Evolutionary conservation across 2,888 invertebrate species (phyloP).

Genomic region (Oscheius sp.): DNA sequence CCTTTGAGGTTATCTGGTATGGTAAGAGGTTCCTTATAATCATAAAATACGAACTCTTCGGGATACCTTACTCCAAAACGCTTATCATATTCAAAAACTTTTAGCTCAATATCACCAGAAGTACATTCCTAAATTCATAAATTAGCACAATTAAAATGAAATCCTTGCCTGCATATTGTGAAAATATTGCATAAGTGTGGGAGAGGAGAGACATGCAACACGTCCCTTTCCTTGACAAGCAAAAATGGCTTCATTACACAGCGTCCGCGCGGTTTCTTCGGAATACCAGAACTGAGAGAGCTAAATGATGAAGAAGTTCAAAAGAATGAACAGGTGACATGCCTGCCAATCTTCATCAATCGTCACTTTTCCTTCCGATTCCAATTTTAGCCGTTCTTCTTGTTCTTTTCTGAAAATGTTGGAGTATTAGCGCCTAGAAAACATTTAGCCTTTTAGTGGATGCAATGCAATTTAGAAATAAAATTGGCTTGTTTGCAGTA

Average conservation of each 20-base stretch:
- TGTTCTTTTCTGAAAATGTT: conserved; percentile 22
- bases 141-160: not conserved
- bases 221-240: conserved; percentile 32
- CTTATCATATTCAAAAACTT: conserved; percentile 82
- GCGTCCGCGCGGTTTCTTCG: conserved; percentile 78
- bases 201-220: conserved; percentile 52
- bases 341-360: conserved; percentile 60
- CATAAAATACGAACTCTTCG: conserved; percentile 84
- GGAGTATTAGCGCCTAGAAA: too few relatives aligned
- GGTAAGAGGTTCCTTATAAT: conserved; percentile 80
- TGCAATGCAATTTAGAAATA: too few relatives aligned
- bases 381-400: conserved; percentile 21
- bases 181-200: conserved; percentile 51
- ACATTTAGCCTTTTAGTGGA: too few relatives aligned
- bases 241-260: conserved; percentile 39
- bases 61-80: conserved; percentile 79
- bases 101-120: conserved; percentile 7
- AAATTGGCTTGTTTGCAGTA: too few relatives aligned
- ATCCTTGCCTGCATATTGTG: conserved; percentile 42
- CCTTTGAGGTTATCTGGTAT: conserved; percentile 76
- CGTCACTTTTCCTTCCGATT: conserved; percentile 25
- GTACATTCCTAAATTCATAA: conserved; percentile 1
- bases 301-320: conserved; percentile 76
- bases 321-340: not conserved
- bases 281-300: conserved; percentile 97